These are phyloP conservation scores for Ridgeia piscesae DNA, from an alignment of 1,140 invertebrate species.

Conservation along the genomic window DNA sequence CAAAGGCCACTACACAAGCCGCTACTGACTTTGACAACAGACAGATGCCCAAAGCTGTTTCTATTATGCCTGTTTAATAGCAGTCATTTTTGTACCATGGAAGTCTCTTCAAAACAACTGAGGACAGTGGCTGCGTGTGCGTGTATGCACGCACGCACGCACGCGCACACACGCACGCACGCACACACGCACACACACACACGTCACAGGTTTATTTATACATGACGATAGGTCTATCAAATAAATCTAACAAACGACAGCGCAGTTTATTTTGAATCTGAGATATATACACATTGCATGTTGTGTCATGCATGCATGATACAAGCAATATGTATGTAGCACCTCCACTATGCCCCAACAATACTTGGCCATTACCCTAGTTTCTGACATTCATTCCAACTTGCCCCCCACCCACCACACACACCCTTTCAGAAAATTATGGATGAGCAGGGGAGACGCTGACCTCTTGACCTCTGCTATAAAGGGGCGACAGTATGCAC, in stretches of 20 bases:
- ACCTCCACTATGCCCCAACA: not conserved
- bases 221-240: too few relatives aligned
- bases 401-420: not conserved
- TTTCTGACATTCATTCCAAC: not conserved
- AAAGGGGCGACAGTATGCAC: not conserved
- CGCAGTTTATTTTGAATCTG: too few relatives aligned
- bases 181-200: too few relatives aligned
- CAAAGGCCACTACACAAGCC: not conserved
- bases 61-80: not conserved
- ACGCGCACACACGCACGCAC: too few relatives aligned
- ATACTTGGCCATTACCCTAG: not conserved
- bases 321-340: not conserved
- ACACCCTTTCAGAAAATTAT: not conserved
- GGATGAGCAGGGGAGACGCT: not conserved
- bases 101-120: too few relatives aligned
- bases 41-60: not conserved
- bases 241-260: too few relatives aligned
- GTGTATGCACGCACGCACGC: too few relatives aligned
- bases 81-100: not conserved
- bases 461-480: not conserved
- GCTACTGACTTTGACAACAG: not conserved
- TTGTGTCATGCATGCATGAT: not conserved
- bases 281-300: too few relatives aligned
- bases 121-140: too few relatives aligned
- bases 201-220: too few relatives aligned